phyloP scores from a whole-genome alignment of 2,797 vertebrate species.

The Nyctalus aviator region DNA sequence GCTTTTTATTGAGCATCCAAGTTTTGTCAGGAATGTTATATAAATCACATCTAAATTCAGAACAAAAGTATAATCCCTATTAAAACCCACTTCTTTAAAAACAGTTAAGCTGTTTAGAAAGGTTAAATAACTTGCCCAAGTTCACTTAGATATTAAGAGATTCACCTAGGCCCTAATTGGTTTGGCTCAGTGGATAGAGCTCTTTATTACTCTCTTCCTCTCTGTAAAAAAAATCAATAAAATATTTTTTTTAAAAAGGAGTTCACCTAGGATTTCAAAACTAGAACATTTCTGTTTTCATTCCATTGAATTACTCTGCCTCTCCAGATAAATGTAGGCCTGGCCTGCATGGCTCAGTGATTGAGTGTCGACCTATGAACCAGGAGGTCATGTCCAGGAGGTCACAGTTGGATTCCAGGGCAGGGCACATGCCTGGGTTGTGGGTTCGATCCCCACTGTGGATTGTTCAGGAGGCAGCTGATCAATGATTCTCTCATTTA shows the following conservation, averaged over 20 bases:
- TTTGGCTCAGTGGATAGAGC: too few species aligned
- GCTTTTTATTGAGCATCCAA: not conserved
- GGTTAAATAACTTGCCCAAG: conserved; percentile 11
- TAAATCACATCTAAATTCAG: conserved; percentile 16
- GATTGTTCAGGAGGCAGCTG: too few species aligned
- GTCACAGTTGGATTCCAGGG: too few species aligned
- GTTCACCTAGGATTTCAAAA: conserved; percentile 2
- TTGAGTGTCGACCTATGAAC: too few species aligned
- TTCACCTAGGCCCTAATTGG: not conserved
- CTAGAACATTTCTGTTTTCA: not conserved
- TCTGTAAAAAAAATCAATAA: too few species aligned
- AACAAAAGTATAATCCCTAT: conserved; percentile 25
- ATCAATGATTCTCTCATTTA: too few species aligned
- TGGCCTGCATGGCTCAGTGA: too few species aligned
- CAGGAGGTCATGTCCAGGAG: too few species aligned
- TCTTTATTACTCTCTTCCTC: too few species aligned
- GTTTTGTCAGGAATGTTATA: not conserved
- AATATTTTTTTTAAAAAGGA: not conserved
- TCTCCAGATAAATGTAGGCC: not conserved
- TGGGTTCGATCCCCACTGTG: too few species aligned
- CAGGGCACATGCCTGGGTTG: too few species aligned
- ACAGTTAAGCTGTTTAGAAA: conserved; percentile 43
- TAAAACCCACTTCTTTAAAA: conserved; percentile 19
- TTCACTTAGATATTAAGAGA: not conserved
- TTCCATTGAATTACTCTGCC: not conserved